A percentile compares a stretch with the other conserved stretches of the same genome.
phyloP scores from a whole-genome alignment of 2,888 invertebrate genomes.

The Nemapogon koenigi region DNA sequence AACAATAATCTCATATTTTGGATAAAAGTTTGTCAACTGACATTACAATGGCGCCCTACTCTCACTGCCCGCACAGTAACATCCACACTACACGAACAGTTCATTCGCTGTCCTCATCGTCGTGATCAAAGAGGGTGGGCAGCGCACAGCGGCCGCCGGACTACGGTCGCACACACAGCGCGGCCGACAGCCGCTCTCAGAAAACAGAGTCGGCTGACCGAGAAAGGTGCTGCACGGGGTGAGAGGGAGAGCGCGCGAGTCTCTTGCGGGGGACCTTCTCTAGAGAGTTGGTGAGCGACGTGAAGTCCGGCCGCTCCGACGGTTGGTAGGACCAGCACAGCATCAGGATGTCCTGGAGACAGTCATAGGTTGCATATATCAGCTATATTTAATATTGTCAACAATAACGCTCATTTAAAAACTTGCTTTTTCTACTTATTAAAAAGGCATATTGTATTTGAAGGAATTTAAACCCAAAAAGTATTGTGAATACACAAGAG shows the following conservation, averaged over 20 bases:
- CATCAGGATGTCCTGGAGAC: conserved; percentile 88
- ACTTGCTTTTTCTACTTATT: too few relatives aligned
- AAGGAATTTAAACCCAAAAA: too few relatives aligned
- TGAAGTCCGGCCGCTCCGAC: conserved; percentile 89
- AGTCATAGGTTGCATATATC: conserved; percentile 9
- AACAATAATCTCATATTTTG: too few relatives aligned
- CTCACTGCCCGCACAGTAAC: not conserved
- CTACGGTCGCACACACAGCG: conserved; percentile 19
- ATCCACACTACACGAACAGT: not conserved
- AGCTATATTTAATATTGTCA: too few relatives aligned
- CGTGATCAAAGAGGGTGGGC: conserved; percentile 2
- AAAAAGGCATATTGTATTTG: too few relatives aligned
- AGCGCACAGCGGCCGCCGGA: not conserved
- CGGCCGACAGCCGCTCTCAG: conserved; percentile 37
- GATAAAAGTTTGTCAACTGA: too few relatives aligned
- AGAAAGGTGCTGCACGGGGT: conserved; percentile 96
- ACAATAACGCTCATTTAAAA: too few relatives aligned
- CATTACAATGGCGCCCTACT: too few relatives aligned
- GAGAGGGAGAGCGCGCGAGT: conserved; percentile 95
- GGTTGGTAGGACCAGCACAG: conserved; percentile 93
- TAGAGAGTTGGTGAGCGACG: conserved; percentile 80
- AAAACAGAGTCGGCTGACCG: conserved; percentile 96
- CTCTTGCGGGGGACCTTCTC: conserved; percentile 95
- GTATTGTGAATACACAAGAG: too few relatives aligned
- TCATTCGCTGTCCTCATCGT: conserved; percentile 1